Evolutionary conservation across 2,113 vertebrate species (phyloP).

Genomic region (Coptodon rendalli): DNA sequence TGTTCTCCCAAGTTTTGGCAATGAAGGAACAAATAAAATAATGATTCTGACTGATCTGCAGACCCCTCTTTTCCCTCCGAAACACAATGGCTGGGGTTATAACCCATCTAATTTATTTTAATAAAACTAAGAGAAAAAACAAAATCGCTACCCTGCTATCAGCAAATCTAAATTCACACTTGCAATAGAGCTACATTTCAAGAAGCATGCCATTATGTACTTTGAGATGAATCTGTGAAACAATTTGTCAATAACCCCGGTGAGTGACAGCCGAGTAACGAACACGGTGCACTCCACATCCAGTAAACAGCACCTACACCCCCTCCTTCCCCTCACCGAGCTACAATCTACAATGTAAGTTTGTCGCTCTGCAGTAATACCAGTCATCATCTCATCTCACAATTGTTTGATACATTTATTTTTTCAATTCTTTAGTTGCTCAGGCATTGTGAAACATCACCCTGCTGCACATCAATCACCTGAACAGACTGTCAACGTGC

Average conservation of each 20-base stretch:
- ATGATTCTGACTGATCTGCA: not conserved
- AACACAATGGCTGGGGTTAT: not conserved
- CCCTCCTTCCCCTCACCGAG: not conserved
- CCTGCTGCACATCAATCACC: constrained; percentile 28
- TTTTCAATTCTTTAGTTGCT: not conserved
- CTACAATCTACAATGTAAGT: not conserved
- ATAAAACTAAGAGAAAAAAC: not conserved
- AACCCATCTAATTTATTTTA: not conserved
- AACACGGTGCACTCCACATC: not conserved
- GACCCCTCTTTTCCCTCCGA: not conserved
- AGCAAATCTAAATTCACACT: not conserved
- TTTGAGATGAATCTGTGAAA: not conserved
- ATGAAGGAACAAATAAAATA: not conserved
- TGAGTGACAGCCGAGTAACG: not conserved
- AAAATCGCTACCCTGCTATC: not conserved
- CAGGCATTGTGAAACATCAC: constrained; percentile 14
- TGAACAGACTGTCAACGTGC: not conserved
- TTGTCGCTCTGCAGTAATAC: not conserved
- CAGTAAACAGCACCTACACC: not conserved
- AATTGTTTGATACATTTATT: not conserved
- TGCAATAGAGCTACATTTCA: not conserved
- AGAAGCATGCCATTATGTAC: not conserved
- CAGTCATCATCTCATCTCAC: constrained; percentile 1
- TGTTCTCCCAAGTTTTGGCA: not conserved
- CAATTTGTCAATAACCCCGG: not conserved